These are phyloP conservation scores for Etheostoma spectabile DNA, from an alignment of 2,113 vertebrate species.

Conservation along the genomic window DNA sequence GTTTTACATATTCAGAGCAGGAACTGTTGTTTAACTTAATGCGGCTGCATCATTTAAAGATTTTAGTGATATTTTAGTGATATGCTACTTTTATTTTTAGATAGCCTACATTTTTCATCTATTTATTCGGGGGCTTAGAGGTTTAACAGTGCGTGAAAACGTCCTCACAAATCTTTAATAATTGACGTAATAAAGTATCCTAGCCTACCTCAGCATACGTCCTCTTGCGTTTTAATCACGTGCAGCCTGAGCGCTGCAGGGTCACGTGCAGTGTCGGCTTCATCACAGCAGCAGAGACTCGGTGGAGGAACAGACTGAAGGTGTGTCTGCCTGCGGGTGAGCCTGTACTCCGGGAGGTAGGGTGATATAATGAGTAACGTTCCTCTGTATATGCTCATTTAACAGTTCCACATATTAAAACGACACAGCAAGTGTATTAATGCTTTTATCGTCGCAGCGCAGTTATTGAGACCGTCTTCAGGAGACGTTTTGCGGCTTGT, in stretches of 20 bases:
- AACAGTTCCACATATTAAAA: background rate
- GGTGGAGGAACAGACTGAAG: background rate
- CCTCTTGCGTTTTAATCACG: constrained; percentile 28
- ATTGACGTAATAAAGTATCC: background rate
- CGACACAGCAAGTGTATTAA: background rate
- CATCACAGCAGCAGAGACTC: background rate
- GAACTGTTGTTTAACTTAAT: background rate
- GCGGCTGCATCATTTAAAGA: background rate
- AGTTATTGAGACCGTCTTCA: background rate
- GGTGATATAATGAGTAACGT: background rate
- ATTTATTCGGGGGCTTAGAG: background rate
- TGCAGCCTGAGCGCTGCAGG: background rate
- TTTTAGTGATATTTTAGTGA: background rate
- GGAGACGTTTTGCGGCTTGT: background rate
- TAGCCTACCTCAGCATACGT: background rate
- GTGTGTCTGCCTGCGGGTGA: constrained; percentile 15
- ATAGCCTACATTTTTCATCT: background rate
- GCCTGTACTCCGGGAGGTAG: constrained; percentile 54
- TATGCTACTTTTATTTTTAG: background rate
- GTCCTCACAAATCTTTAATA: background rate
- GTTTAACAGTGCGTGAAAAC: background rate
- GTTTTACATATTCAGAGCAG: background rate
- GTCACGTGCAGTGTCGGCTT: constrained; percentile 53
- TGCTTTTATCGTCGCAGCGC: background rate
- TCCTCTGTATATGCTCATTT: background rate